Conservation (phyloP, 2,797 vertebrate genomes). For the Girardinus metallicus region DNA sequence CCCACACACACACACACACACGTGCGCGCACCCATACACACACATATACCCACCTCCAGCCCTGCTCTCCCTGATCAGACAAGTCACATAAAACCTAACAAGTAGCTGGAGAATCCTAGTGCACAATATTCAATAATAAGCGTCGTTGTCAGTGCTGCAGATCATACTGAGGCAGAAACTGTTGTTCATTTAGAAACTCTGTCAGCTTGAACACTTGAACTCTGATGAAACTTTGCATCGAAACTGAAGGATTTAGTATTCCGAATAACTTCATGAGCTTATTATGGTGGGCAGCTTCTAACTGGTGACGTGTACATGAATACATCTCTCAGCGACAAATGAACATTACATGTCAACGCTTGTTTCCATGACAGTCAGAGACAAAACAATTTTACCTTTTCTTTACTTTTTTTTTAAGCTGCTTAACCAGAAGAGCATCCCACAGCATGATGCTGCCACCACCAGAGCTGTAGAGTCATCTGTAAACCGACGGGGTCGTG, state of each 20-base stretch:
- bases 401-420: conserved; percentile 12
- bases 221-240: not conserved
- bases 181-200: not conserved
- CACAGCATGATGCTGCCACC: not conserved
- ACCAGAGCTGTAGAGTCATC: not conserved
- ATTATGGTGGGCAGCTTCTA: not conserved
- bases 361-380: conserved; percentile 8
- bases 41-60: not conserved
- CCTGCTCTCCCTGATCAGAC: conserved; percentile 60
- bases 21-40: too few species aligned
- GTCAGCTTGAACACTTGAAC: not conserved
- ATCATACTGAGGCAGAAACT: conserved; percentile 25
- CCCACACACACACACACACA: conserved; percentile 7
- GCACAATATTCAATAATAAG: conserved; percentile 51
- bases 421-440: not conserved
- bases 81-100: conserved; percentile 49
- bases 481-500: not conserved
- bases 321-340: not conserved
- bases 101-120: conserved; percentile 66
- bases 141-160: not conserved
- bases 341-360: not conserved
- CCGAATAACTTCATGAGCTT: not conserved
- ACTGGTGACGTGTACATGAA: not conserved
- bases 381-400: not conserved
- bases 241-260: not conserved